Conservation (phyloP, 30 jellyfish, hydroid and myxozoan species). For the Aurelia aurita region DNA sequence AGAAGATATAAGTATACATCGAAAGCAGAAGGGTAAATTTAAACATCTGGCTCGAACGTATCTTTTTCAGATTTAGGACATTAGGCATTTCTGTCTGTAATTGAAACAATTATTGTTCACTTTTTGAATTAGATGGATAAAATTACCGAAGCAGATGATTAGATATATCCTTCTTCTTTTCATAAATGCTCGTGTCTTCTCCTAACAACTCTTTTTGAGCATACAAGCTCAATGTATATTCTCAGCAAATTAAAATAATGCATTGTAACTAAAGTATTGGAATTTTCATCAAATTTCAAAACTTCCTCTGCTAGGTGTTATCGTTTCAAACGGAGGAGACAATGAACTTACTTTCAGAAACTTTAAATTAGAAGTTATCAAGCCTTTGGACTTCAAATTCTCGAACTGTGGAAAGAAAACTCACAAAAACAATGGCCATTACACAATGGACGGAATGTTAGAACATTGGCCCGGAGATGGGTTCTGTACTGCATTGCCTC, state of each 20-base stretch:
- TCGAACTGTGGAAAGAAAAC: conserved; percentile 74
- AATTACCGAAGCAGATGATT: too few species aligned
- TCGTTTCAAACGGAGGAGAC: conserved; percentile 70
- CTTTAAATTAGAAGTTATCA: conserved; percentile 22
- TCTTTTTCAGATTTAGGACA: too few species aligned
- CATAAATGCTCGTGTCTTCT: too few species aligned
- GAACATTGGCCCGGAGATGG: conserved; percentile 35
- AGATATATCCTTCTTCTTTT: too few species aligned
- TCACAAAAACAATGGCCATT: conserved; percentile 42
- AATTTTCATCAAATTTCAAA: neutral
- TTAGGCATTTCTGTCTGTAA: too few species aligned
- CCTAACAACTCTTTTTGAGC: too few species aligned
- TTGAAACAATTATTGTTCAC: too few species aligned
- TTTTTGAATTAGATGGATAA: too few species aligned
- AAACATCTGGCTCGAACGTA: too few species aligned
- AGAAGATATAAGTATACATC: too few species aligned
- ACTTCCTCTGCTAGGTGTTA: conserved; percentile 50
- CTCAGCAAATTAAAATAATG: neutral
- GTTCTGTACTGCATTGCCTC: conserved; percentile 53
- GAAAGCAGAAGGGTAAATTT: too few species aligned
- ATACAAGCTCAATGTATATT: too few species aligned
- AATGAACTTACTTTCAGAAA: conserved; percentile 75
- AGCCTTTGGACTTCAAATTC: conserved; percentile 52
- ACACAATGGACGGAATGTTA: conserved; percentile 58
- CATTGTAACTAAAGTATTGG: neutral